These are phyloP conservation scores for Epiblema foenella DNA, from an alignment of 2,888 invertebrate species.

Conservation along the genomic window DNA sequence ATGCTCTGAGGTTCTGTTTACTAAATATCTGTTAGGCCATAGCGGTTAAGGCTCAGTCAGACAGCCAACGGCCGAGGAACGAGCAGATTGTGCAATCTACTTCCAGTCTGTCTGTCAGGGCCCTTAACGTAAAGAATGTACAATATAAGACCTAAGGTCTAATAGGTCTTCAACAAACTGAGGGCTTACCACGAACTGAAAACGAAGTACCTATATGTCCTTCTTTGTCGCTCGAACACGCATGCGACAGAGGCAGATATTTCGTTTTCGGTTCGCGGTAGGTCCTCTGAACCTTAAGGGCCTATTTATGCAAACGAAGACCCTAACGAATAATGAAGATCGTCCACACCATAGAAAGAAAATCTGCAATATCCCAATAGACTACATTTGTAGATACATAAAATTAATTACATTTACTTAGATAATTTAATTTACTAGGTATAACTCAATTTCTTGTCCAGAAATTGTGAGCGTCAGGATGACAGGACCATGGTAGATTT, in stretches of 20 bases:
- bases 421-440: slow-evolving; percentile 14
- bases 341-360: slow-evolving; percentile 8
- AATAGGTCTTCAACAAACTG: not conserved
- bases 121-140: not conserved
- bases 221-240: too few species aligned
- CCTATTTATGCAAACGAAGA: too few species aligned
- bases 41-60: too few species aligned
- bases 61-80: too few species aligned
- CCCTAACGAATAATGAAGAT: not conserved
- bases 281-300: too few species aligned
- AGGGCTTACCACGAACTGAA: not conserved
- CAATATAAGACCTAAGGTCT: not conserved
- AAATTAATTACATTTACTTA: slow-evolving; percentile 21
- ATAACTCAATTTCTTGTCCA: too few species aligned
- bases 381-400: slow-evolving; percentile 14
- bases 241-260: too few species aligned
- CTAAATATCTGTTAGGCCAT: not conserved
- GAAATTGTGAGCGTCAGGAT: too few species aligned
- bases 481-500: too few species aligned
- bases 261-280: too few species aligned
- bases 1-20: not conserved
- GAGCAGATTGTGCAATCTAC: too few species aligned
- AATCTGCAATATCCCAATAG: slow-evolving; percentile 21
- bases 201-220: too few species aligned
- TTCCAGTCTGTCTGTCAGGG: not conserved